Evolutionary conservation across 2,113 vertebrate genomes (phyloP).

Genomic region (Oenanthe melanoleuca): DNA sequence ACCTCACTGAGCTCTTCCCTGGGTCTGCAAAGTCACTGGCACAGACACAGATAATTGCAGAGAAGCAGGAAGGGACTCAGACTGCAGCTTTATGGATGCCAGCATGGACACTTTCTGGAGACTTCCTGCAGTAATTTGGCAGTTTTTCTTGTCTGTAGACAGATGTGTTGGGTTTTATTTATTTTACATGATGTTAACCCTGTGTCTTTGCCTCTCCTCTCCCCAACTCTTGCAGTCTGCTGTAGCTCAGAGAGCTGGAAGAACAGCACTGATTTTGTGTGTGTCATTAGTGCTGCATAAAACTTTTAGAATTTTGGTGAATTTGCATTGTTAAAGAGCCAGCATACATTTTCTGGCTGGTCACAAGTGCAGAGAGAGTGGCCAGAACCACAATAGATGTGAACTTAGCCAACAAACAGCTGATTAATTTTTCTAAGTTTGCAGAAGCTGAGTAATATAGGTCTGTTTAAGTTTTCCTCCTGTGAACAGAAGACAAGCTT

Average conservation of each 20-base stretch:
- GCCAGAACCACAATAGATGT: background rate
- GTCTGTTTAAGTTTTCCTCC: background rate
- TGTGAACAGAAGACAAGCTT: background rate
- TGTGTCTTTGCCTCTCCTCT: background rate
- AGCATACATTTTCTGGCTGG: background rate
- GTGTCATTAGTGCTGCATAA: background rate
- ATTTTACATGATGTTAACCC: background rate
- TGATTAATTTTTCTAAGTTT: no score
- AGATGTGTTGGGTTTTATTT: background rate
- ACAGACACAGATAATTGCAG: background rate
- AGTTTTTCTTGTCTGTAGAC: background rate
- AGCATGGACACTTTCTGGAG: background rate
- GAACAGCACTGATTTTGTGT: background rate
- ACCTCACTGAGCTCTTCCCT: background rate
- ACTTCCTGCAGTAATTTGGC: background rate
- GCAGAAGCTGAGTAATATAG: background rate
- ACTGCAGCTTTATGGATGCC: background rate
- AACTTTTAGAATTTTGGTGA: background rate
- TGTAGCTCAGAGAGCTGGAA: background rate
- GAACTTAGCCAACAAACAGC: no score
- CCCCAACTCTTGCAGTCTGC: background rate
- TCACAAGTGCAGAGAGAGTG: background rate
- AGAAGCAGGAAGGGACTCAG: background rate
- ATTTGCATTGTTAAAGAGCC: background rate
- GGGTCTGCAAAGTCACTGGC: background rate